A percentile compares a stretch with the other conserved stretches of the same genome.
Conservation (phyloP, 1,140 invertebrate species). For the Chrysomallon squamiferum region DNA sequence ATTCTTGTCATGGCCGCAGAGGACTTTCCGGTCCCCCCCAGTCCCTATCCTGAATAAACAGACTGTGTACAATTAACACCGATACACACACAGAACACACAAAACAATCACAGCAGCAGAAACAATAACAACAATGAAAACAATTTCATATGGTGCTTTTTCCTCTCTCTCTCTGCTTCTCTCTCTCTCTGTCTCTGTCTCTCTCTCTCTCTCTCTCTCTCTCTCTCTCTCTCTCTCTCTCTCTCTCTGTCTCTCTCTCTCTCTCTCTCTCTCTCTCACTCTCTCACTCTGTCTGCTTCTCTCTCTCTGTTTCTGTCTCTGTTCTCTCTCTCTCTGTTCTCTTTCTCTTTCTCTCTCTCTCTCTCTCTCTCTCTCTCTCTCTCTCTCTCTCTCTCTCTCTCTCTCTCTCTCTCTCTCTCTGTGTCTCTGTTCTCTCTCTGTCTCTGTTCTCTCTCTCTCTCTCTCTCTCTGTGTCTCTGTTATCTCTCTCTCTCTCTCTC, state of each 20-base stretch:
- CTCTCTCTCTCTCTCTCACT: neutral
- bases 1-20: no score
- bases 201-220: constrained; percentile 17
- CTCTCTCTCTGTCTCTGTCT: constrained; percentile 22
- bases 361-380: neutral
- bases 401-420: neutral
- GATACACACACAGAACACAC: no score
- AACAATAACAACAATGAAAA: no score
- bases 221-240: constrained; percentile 7
- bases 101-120: no score
- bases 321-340: neutral
- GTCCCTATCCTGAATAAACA: no score
- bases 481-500: neutral
- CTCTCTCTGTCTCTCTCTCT: neutral
- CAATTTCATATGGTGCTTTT: no score
- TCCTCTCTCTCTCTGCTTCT: constrained; percentile 14
- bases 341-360: neutral
- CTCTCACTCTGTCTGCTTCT: constrained; percentile 3
- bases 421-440: constrained; percentile 4
- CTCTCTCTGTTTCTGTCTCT: constrained; percentile 6
- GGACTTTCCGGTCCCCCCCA: no score
- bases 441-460: constrained; percentile 9
- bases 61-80: no score
- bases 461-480: constrained; percentile 9
- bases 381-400: neutral